Base-by-base conservation (phyloP, 2,797 vertebrate genomes). In the Macropus fuliginosus region DNA sequence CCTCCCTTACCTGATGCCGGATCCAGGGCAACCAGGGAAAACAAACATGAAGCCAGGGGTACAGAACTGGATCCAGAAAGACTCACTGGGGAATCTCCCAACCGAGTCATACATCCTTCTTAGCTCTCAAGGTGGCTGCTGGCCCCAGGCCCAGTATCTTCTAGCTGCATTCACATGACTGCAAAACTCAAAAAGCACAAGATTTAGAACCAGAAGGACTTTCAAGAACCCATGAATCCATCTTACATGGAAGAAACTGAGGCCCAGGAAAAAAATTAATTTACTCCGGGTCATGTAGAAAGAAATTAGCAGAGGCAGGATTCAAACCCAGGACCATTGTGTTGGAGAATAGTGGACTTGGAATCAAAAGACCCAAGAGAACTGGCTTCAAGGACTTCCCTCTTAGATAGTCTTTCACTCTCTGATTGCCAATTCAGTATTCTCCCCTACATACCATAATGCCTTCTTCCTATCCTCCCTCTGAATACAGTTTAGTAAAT, bases 11-110 rank as follows among this genome's bases (percentile, higher is more conserved):
- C 40, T 50, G 56, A 55, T 81, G n/a, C 54, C 1, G 94, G 94
- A 90, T 95, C 97, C 54, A 91, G 94, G 40, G 97, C 96, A 97
- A 98, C 92, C 91, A 1, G 87, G 94, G 93, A 81, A 46, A 96
- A 95, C 95, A 98, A 96, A 95, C 55, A 94, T 29, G 74, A 74
- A 66, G 14, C 54, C 59, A 55, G 62, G 59, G 74, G 50, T 1
- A 91, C 5, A 81, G 13, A 66, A 54, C 91, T 31, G 87, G 92
- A 50, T 62, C 18, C 4, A 87, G 92, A 74, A 4, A 10, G 56
- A 55, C 92, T 96, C 93, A n/a, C 31, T 6, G 28, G 55, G 56
- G 55, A 93, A 87, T 5, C 40, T 91, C 12, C 10, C 46, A 96
- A 56, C 18, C 21, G 31, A 89, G 59, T 94, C 54, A 56, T 2